Evolutionary conservation across 2,113 vertebrate species (phyloP).

Genomic region (Herpetotheres cachinnans): DNA sequence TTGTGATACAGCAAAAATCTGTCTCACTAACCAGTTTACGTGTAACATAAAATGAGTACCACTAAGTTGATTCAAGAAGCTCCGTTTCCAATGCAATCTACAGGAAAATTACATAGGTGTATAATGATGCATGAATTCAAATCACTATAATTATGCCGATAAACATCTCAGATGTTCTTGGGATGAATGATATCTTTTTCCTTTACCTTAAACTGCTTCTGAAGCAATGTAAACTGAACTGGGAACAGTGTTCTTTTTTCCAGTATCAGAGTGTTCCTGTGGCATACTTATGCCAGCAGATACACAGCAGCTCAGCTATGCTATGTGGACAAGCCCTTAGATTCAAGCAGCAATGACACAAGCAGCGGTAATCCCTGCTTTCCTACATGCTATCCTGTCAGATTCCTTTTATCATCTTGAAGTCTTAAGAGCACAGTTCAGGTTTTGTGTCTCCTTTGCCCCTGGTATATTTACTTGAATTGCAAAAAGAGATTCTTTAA

Average conservation of each 20-base stretch:
- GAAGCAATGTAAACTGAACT: not conserved
- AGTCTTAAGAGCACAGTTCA: not conserved
- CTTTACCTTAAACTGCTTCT: not conserved
- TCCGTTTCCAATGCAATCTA: not conserved
- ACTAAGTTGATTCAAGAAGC: not conserved
- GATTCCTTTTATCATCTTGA: not conserved
- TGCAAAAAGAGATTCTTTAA: not conserved
- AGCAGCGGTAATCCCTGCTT: not conserved
- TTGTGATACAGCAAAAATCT: not conserved
- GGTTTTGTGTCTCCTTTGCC: not conserved
- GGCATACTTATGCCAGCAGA: not conserved
- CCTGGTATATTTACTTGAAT: not conserved
- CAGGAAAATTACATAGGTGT: not conserved
- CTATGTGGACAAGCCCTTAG: not conserved
- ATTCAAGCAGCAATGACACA: not conserved
- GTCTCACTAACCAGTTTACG: not conserved
- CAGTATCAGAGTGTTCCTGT: not conserved
- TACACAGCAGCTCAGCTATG: not conserved
- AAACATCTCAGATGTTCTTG: not conserved
- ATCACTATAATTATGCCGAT: not conserved
- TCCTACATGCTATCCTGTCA: not conserved
- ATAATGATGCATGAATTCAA: not conserved
- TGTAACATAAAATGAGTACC: not conserved
- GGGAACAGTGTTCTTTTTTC: not conserved
- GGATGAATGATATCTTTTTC: not conserved